Percentiles rank a stretch among this genome's conserved stretches.
phyloP scores from a whole-genome alignment of 2,113 vertebrate species.

The Lasiurus borealis region DNA sequence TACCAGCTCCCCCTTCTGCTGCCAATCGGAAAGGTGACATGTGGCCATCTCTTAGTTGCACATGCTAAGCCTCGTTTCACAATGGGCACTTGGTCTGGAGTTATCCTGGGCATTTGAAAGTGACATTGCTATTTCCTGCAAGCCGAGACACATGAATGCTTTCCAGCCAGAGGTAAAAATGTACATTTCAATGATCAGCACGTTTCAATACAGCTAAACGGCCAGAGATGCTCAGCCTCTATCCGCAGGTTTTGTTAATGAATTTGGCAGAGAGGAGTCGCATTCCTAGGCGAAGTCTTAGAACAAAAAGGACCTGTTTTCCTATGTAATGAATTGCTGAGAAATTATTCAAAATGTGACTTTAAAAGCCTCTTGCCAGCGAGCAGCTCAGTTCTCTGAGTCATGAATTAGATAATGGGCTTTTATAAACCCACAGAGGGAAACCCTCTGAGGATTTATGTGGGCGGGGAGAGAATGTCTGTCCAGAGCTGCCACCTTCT shows the following conservation, averaged over 20 bases:
- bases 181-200: slow-evolving; percentile 62
- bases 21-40: slow-evolving; percentile 20
- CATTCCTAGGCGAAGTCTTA: background rate
- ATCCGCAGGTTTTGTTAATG: slow-evolving; percentile 70
- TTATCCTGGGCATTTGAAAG: background rate
- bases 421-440: slow-evolving; percentile 74
- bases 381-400: slow-evolving; percentile 70
- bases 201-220: slow-evolving; percentile 56
- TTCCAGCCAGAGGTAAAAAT: slow-evolving; percentile 51
- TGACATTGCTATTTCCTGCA: slow-evolving; percentile 57
- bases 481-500: slow-evolving; percentile 16
- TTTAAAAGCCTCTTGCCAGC: slow-evolving; percentile 68
- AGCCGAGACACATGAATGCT: slow-evolving; percentile 63
- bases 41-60: slow-evolving; percentile 17
- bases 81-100: background rate
- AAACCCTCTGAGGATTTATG: slow-evolving; percentile 75
- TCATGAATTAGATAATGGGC: slow-evolving; percentile 73
- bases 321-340: slow-evolving; percentile 73
- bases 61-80: slow-evolving; percentile 56
- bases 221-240: background rate
- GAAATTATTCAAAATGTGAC: slow-evolving; percentile 77
- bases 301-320: slow-evolving; percentile 75
- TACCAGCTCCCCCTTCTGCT: background rate
- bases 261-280: slow-evolving; percentile 65
- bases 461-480: slow-evolving; percentile 76